Base-by-base conservation (phyloP, 2,888 invertebrate species). In the Rhagophthalmus giganteus region DNA sequence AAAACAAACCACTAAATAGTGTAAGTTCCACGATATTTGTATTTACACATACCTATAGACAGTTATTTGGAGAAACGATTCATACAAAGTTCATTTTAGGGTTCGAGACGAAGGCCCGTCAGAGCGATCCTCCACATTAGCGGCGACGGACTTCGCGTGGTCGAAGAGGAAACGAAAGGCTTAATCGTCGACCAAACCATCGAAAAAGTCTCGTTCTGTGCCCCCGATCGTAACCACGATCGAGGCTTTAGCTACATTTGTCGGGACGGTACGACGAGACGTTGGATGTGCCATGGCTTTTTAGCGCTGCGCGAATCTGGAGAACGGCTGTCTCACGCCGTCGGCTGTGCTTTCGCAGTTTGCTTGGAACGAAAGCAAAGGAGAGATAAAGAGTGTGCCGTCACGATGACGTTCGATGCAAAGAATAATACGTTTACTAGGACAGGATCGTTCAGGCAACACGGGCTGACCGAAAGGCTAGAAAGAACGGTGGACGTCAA, bases 261-360 rank as follows among this genome's bases (percentile, higher is more conserved):
- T 73, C 86, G 99, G 51, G 99, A 99, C 75, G 99, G 98, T 51
- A 96, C 98, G 8, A 97, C 98, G 0, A 83, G 97, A 3, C 85
- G 99, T 10, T 99, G 99, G 99, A 97, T 99, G 96, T 99, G 99
- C 73, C 99, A 99, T 78, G 99, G 98, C 26, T 99, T 99, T 75
- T 80, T 96, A 59, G 96, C 99, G 39, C 81, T 90, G 40, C 90
- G 95, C 72, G 97, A 98, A 77, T 89, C 94, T 63, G 99, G 99
- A 48, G 99, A 99, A 78, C 83, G 99, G 32, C 78, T 99, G 58
- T 97, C 97, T 64, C 99, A 99, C 78, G 99, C 99, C 1, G 99
- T 99, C 15, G 99, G 99, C 27, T 99, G 98, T 79, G 98, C 99
- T 35, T 99, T 99, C 78, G 94, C 97, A 42, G 94, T 97, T 1